A percentile compares a stretch with the other conserved stretches of the same genome.
These are phyloP conservation scores for Nixonia krombeini DNA, from an alignment of 1,140 invertebrate genomes.

Conservation along the genomic window DNA sequence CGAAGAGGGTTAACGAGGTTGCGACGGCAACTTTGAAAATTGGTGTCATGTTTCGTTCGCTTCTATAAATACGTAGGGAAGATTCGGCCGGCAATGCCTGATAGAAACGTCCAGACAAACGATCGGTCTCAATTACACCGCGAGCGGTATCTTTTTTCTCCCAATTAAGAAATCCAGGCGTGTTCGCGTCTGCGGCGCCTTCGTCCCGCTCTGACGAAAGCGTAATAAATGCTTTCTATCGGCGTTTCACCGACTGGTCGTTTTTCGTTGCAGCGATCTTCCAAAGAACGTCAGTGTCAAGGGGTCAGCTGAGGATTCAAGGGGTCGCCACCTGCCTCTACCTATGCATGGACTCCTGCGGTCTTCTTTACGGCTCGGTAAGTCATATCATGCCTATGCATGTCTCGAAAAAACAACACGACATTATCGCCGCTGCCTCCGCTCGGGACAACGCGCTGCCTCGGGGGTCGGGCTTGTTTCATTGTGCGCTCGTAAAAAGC, in stretches of 20 bases:
- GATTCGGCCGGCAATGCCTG: too few relatives aligned
- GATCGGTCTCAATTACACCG: too few relatives aligned
- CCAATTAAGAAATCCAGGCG: too few relatives aligned
- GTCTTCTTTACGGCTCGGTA: conserved; percentile 87
- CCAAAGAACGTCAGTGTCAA: conserved; percentile 82
- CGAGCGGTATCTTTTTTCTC: too few relatives aligned
- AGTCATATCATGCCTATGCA: conserved; percentile 66
- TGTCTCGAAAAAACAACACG: conserved; percentile 3
- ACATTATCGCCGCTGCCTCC: neutral
- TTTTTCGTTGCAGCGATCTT: conserved; percentile 80
- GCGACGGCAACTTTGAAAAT: too few relatives aligned
- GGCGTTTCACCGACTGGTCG: neutral
- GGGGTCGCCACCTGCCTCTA: conserved; percentile 86
- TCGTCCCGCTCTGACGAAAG: too few relatives aligned
- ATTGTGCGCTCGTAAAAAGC: conserved; percentile 2
- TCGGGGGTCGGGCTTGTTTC: neutral
- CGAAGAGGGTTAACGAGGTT: too few relatives aligned
- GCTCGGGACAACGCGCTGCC: neutral
- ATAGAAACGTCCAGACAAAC: too few relatives aligned
- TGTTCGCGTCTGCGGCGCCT: too few relatives aligned
- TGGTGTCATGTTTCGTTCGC: too few relatives aligned
- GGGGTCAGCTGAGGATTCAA: conserved; percentile 86
- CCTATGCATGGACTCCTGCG: conserved; percentile 88
- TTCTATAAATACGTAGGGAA: too few relatives aligned
- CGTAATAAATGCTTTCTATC: too few relatives aligned